Percentiles rank a stretch among this genome's conserved stretches.
phyloP scores from a whole-genome alignment of 2,113 vertebrate genomes.

The Junco hyemalis region DNA sequence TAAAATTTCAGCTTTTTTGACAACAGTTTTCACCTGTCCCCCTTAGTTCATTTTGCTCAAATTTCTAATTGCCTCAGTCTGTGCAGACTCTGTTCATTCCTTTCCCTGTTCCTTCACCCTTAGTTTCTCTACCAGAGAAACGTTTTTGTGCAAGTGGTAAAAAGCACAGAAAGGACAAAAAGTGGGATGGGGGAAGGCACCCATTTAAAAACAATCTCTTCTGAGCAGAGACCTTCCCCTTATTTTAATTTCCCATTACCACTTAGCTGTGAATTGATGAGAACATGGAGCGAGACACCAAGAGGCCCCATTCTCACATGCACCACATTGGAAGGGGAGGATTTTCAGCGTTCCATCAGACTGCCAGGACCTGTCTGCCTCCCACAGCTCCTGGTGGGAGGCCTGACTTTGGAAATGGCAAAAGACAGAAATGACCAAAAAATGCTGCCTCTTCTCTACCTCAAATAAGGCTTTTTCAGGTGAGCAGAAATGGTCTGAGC shows the following conservation, averaged over 20 bases:
- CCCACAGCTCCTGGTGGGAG: background rate
- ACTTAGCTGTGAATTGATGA: background rate
- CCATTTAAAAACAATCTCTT: background rate
- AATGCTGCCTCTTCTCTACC: constrained; percentile 38
- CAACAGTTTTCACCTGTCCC: background rate
- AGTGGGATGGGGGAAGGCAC: background rate
- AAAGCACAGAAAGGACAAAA: background rate
- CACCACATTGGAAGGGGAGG: background rate
- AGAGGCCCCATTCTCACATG: background rate
- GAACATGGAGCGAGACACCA: background rate
- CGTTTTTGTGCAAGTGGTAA: background rate
- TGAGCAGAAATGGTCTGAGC: constrained; percentile 46
- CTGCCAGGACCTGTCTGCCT: background rate
- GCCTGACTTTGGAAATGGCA: background rate
- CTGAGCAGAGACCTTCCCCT: background rate
- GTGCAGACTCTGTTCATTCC: background rate
- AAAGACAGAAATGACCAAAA: constrained; percentile 25
- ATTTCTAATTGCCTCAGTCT: background rate
- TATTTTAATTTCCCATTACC: background rate
- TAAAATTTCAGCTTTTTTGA: background rate
- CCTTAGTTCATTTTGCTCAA: background rate
- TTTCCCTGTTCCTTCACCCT: background rate
- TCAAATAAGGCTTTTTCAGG: constrained; percentile 66
- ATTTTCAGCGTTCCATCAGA: background rate
- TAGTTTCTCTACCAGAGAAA: background rate